Evolutionary conservation across 2,888 invertebrate species (phyloP).

Genomic region (Chrysina gloriosa): DNA sequence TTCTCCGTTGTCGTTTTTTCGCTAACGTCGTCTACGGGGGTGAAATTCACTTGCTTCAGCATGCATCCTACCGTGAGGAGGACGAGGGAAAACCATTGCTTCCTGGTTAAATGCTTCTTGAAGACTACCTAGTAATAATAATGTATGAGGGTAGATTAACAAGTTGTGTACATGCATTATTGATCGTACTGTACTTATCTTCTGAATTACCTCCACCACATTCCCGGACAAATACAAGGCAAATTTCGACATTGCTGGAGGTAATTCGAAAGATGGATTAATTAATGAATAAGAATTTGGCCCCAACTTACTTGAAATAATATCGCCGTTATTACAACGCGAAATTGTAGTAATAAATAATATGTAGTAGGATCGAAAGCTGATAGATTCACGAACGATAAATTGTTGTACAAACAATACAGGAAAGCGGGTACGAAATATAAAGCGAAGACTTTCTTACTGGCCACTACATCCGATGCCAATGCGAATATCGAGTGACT

Average conservation of each 20-base stretch:
- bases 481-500: conserved; percentile 72
- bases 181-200: no score
- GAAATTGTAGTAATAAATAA: conserved; percentile 87
- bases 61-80: conserved; percentile 91
- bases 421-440: conserved; percentile 92
- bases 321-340: conserved; percentile 92
- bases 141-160: no score
- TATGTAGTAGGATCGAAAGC: conserved; percentile 96
- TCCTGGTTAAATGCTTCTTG: conserved; percentile 79
- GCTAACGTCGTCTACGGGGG: conserved; percentile 48
- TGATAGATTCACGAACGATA: conserved; percentile 90
- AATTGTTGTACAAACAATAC: conserved; percentile 95
- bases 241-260: no score
- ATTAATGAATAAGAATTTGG: conserved; percentile 30
- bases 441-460: conserved; percentile 76
- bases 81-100: conserved; percentile 91
- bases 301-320: conserved; percentile 87
- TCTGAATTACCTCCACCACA: no score
- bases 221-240: no score
- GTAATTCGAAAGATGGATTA: no score
- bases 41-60: conserved; percentile 82
- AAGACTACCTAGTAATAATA: conserved; percentile 93
- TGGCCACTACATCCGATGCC: conserved; percentile 69
- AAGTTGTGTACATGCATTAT: no score
- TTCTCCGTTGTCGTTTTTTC: conserved; percentile 51